Base-by-base conservation (phyloP, 2,888 invertebrate genomes). In the Branchipolynoe longqiensis region DNA sequence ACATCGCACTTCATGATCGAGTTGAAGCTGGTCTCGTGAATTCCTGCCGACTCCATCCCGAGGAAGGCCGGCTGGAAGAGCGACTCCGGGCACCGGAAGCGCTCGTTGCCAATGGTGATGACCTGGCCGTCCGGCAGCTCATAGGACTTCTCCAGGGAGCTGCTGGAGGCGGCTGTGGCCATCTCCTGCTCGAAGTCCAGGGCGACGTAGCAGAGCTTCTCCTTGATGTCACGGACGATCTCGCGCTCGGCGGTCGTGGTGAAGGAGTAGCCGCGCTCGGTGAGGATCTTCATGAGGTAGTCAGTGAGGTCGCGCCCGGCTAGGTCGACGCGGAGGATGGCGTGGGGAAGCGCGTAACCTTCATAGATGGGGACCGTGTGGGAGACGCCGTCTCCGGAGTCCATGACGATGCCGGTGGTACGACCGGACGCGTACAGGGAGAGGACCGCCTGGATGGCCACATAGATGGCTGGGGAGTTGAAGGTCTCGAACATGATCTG, bases 291-390 rank as follows among this genome's bases (percentile, higher is more conserved):
- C 97, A 98, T 98, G 95, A 98, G 96, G 95, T 98, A 98, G 95
- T 98, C 98, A 95, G 98, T 98, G 95, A 98, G 96, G 95, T 98
- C 98, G 93, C 98, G 97, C 93, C 98, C 98, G 93, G 98, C 98
- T 96, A 98, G 96, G 95, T 98, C 98, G 95, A 98, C 95, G 96
- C 98, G 97, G 94, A 98, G 96, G 95, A 98, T 98, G 95, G 98
- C 98, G 93, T 98, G 98, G 94, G 98, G 98, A 91, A 98, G 96
- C 90, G 98, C 97, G 95, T 97, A 97, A 92, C 98, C 95, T 95
- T 98, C 98, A 94, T 98, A 98, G 95, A 98, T 97, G 94, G 98
- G 98, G 87, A 98, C 97, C 84, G 98, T 97, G 96, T 98, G 98
- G 83, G 98, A 97, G 89, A 98, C 98, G 95, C 98, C 98, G 95